Base-by-base conservation (phyloP, 2,888 invertebrate species). In the Erebia ligea region DNA sequence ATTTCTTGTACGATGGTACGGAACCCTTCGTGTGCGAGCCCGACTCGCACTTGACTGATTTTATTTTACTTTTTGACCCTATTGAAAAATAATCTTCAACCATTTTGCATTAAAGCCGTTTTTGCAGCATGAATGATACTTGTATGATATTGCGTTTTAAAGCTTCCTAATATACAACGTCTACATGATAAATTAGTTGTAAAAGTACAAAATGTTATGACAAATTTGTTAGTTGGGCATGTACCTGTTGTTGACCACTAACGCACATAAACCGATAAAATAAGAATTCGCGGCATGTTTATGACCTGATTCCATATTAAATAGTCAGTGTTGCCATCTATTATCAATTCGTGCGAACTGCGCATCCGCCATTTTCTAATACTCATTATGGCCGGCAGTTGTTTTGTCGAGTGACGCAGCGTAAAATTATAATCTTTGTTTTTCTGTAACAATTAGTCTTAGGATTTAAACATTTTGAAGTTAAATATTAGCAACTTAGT, bases 401-500 rank as follows among this genome's bases (percentile, higher is more conserved):
- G 67, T 67, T 59, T 8, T 34, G 34, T 34, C 34, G 34, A 34
- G 34, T 34, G 34, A 34, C 34, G 34, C 34, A 34, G 34, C 34
- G 34, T 34, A 34, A 34, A 34, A 34, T 34, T 34, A 34, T 34
- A 6, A 6, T 34, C 6, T 34, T 34, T 34, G 34, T 6, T 34
- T 34, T 34, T 34, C 34, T 34, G 34, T 34, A 34, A 34, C 34
- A 34, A 34, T 6, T 6, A 34, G 34, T 34, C 34, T 34, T 34
- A 34, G 34, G 34, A 34, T 34, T 34, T 34, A 34, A 69, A 69
- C 63, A 69, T 56, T 64, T 69, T 69, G 69, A 75, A 73, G 70
- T 68, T 70, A 73, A 75, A 73, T 73, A 73, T 61, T 73, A 75
- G 75, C 62, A 75, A 75, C 75, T 75, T 75, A 69, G 73, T 73